Evolutionary conservation across 2,888 invertebrate species (phyloP), one percentile per base, ranked within the genome.

Genomic region (Eupithecia subumbrata): DNA sequence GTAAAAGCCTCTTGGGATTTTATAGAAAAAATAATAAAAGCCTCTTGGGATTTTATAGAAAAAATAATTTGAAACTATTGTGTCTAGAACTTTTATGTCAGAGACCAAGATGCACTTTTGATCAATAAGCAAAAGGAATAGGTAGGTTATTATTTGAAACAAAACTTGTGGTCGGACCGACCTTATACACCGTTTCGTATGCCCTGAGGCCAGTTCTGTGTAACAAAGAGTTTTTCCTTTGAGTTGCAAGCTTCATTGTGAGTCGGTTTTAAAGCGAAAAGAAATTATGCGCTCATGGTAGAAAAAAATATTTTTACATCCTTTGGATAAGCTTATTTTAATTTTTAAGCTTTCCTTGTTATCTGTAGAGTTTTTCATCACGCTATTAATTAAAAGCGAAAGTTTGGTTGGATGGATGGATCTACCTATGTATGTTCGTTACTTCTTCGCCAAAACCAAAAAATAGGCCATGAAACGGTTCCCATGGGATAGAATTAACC

Each of bases 201-300:
- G 25, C 48, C 66, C 63, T 71, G 37, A 22, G 60, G 48, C n/a
- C 48, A 37, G 48, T 64, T 63, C 43, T 72, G 52, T 75, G 66
- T 75, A 60, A 72, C 72, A 75, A 75, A 72, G 66, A 52, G 25
- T 66, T 70, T 70, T 71, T 40, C 74, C 64, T 74, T 74, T 74
- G 69, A 73, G 52, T 63, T 71, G 60, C 40, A 71, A 43, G 43
- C 56, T 74, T 43, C 43, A 71, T 60, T 67, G 68, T 70, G 56
- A 75, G 22, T 34, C 63, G 63, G 63, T 64, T 34, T 64, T 64
- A 64, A 64, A 64, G 64, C 18, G 64, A 63, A 64, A 64, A 30
- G 18, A 34, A 64, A 64, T 64, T 64, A 64, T 64, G 34, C 9
- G 64, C 34, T 18, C 5, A 64, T 34, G 30, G 16, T 64, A 64